These are phyloP conservation scores for Conus ventricosus DNA, from an alignment of 1,140 invertebrate species.

Conservation along the genomic window DNA sequence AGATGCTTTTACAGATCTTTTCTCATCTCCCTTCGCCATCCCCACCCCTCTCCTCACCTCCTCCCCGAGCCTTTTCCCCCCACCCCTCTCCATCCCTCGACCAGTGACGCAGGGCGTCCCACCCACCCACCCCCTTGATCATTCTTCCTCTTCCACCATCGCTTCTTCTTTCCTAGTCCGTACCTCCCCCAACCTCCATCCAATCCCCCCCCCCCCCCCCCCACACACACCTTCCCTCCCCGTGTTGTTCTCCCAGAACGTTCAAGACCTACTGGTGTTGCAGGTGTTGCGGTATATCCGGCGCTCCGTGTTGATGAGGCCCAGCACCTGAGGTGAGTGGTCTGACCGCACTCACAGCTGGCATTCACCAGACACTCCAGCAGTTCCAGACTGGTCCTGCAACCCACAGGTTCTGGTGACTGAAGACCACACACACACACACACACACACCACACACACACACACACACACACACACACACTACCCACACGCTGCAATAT, in stretches of 20 bases:
- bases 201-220: no score
- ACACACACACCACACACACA: background rate
- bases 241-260: no score
- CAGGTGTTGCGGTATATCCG: background rate
- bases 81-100: no score
- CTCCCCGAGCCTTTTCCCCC: no score
- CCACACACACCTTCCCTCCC: no score
- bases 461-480: background rate
- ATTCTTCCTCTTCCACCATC: background rate
- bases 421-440: background rate
- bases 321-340: background rate
- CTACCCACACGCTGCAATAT: background rate
- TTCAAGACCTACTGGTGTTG: background rate
- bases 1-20: no score
- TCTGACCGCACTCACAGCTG: background rate
- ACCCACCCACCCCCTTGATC: background rate
- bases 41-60: no score
- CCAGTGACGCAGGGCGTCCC: background rate
- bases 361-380: constrained; percentile 15
- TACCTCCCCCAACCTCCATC: no score
- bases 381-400: background rate
- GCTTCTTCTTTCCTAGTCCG: background rate
- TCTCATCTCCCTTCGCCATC: no score
- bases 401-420: background rate
- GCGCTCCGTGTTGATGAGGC: background rate